Evolutionary conservation across 2,797 vertebrate genomes (phyloP).

Genomic region (Fundulus diaphanus): DNA sequence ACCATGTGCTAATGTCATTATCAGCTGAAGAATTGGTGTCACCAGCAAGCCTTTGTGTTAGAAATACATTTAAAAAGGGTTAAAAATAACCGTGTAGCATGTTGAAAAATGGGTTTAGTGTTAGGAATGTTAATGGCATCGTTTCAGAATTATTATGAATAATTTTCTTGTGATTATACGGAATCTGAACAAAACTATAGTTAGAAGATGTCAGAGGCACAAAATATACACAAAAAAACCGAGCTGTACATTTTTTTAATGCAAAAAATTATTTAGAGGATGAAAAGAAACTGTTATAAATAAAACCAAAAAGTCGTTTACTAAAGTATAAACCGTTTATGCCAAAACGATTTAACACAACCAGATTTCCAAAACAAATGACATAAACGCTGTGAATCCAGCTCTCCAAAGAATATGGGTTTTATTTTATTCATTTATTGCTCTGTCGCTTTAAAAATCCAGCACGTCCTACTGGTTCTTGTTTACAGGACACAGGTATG

Average conservation of each 20-base stretch:
- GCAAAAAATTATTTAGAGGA: not conserved
- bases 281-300: not conserved
- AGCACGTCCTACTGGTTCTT: not conserved
- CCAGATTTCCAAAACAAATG: not conserved
- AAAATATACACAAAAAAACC: not conserved
- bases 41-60: too few species aligned
- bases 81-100: accelerated
- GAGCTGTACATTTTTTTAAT: too few species aligned
- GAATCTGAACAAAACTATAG: too few species aligned
- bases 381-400: not conserved
- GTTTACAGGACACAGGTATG: not conserved
- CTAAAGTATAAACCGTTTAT: not conserved
- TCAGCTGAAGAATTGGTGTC: not conserved
- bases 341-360: not conserved
- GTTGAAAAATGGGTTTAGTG: not conserved
- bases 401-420: too few species aligned
- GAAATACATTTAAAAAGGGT: not conserved
- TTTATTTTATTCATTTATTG: too few species aligned
- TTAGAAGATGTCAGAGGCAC: too few species aligned
- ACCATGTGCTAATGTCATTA: slow-evolving; percentile 26
- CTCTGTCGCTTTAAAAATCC: not conserved
- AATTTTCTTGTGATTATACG: too few species aligned
- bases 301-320: not conserved
- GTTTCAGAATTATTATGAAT: too few species aligned
- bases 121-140: not conserved